Percentiles rank a stretch among this genome's conserved stretches.
Evolutionary conservation across 2,888 invertebrate genomes (phyloP).

Genomic region (Erebia ligea): DNA sequence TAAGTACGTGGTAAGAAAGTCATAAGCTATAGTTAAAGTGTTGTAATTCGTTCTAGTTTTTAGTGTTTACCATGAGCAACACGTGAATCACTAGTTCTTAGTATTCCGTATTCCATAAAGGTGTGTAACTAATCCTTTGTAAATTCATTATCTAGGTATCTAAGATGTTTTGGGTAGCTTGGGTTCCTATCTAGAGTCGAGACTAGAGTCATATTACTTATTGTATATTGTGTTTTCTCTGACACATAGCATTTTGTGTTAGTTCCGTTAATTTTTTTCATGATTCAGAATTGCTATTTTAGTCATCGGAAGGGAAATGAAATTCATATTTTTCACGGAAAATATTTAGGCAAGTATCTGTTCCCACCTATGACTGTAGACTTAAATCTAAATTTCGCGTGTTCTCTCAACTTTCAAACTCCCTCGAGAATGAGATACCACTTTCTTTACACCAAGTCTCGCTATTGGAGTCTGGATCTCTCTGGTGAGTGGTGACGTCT

Average conservation of each 20-base stretch:
- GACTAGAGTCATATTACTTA: too few relatives aligned
- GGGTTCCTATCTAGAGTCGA: background rate
- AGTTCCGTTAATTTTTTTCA: background rate
- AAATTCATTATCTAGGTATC: background rate
- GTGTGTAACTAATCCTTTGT: conserved; percentile 8
- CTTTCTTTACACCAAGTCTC: too few relatives aligned
- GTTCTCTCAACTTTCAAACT: too few relatives aligned
- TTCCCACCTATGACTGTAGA: background rate
- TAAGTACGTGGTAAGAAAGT: background rate
- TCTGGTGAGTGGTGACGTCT: too few relatives aligned
- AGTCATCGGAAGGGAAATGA: background rate
- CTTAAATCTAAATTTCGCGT: background rate
- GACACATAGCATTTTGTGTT: background rate
- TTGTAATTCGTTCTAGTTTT: conserved; percentile 18
- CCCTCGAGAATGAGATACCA: too few relatives aligned
- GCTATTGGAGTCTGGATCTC: too few relatives aligned
- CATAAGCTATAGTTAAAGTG: background rate
- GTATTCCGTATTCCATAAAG: conserved; percentile 11
- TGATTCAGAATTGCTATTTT: conserved; percentile 10
- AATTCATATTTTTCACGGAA: background rate
- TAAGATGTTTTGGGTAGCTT: background rate
- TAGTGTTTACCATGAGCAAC: conserved; percentile 24
- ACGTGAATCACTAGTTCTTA: conserved; percentile 22
- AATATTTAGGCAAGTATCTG: background rate
- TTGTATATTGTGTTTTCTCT: background rate